Percentiles rank a stretch among this genome's conserved stretches.
These are phyloP conservation scores for Cerastoderma edule DNA, from an alignment of 2,888 invertebrate species.

Conservation along the genomic window DNA sequence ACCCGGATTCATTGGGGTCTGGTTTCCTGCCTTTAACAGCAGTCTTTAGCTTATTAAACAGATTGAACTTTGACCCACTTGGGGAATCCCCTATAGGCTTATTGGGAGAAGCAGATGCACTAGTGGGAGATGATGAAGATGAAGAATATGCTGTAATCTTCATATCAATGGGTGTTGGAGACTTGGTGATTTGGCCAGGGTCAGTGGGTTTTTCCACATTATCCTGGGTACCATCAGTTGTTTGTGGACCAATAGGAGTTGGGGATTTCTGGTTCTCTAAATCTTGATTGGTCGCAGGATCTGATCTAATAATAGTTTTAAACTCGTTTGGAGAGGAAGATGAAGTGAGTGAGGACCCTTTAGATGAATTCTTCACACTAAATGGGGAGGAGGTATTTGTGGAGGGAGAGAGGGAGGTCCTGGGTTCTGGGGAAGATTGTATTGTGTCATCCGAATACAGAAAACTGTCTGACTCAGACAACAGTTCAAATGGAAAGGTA, in stretches of 20 bases:
- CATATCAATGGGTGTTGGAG: not conserved
- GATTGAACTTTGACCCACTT: conserved; percentile 7
- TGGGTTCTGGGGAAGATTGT: conserved; percentile 16
- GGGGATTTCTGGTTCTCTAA: not conserved
- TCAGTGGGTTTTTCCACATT: not conserved
- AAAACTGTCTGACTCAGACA: conserved; percentile 58
- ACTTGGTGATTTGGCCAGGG: not conserved
- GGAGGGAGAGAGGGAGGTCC: conserved; percentile 7
- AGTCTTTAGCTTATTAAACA: conserved; percentile 36
- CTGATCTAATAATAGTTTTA: not conserved
- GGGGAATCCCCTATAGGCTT: not conserved
- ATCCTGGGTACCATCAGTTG: conserved; percentile 2
- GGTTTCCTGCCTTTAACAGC: conserved; percentile 28
- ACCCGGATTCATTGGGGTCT: conserved; percentile 16
- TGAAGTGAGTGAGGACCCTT: not conserved
- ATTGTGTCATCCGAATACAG: conserved; percentile 21
- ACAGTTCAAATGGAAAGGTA: conserved; percentile 53
- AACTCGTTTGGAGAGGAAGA: conserved; percentile 3
- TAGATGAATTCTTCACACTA: conserved; percentile 4
- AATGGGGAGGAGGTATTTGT: not conserved
- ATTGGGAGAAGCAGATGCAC: conserved; percentile 5
- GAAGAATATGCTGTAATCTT: not conserved
- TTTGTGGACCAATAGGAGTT: not conserved
- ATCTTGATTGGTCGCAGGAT: not conserved
- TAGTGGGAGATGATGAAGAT: conserved; percentile 16